Evolutionary conservation across 1,140 invertebrate genomes (phyloP).

Genomic region (Melitaea cinxia): DNA sequence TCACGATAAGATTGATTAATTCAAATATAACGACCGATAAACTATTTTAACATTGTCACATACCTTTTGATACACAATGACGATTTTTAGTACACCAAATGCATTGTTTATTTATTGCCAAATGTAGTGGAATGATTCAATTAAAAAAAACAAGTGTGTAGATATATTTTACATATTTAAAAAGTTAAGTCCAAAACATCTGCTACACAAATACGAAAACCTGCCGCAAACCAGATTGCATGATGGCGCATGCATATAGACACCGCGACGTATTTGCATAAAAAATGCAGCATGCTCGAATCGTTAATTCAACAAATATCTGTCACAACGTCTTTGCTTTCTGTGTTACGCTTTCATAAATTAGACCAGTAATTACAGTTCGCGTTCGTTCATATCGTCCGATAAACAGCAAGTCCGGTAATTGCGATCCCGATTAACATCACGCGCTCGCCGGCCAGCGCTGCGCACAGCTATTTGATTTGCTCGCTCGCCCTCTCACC

Average conservation of each 20-base stretch:
- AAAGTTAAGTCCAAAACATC: background rate
- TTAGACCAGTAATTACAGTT: slow-evolving; percentile 8
- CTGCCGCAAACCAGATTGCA: slow-evolving; percentile 19
- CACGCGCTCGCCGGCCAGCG: slow-evolving; percentile 22
- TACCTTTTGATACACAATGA: too few relatives aligned
- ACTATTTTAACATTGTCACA: too few relatives aligned
- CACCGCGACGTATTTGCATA: slow-evolving; percentile 21
- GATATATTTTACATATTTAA: background rate
- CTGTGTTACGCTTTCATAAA: slow-evolving; percentile 36
- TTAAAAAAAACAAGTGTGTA: background rate
- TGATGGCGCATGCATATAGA: slow-evolving; percentile 14
- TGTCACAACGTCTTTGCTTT: slow-evolving; percentile 23
- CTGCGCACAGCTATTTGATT: slow-evolving; percentile 34
- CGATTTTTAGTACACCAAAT: too few relatives aligned
- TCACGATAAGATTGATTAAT: too few relatives aligned
- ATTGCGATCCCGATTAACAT: slow-evolving; percentile 39
- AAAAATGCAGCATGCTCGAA: slow-evolving; percentile 24
- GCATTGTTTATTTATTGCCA: background rate
- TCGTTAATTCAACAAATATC: slow-evolving; percentile 23
- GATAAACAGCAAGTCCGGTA: slow-evolving; percentile 19
- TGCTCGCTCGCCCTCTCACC: slow-evolving; percentile 33
- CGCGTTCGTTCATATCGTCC: slow-evolving; percentile 3
- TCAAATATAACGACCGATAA: too few relatives aligned
- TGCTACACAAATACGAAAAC: slow-evolving; percentile 1
- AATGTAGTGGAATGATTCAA: background rate